These are phyloP conservation scores for Siderastrea radians DNA, from an alignment of 92 coral and sea anemone species.

Conservation along the genomic window DNA sequence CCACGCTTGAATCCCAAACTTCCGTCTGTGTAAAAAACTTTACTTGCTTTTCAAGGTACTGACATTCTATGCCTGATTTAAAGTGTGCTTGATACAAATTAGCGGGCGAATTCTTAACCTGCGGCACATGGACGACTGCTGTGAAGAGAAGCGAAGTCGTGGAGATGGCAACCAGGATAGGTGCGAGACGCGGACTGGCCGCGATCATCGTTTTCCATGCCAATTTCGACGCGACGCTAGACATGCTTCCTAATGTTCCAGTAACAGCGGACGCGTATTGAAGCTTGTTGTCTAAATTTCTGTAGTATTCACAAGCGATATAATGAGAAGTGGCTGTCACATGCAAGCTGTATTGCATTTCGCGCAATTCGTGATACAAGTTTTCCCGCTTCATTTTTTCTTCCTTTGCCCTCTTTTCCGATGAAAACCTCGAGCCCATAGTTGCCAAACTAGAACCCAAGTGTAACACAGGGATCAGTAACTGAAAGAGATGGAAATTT, in stretches of 20 bases:
- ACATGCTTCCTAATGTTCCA: slow-evolving; percentile 5
- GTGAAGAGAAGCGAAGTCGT: slow-evolving; percentile 37
- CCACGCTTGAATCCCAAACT: slow-evolving; percentile 32
- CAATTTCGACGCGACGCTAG: slow-evolving; percentile 23
- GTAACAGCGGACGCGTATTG: slow-evolving; percentile 26
- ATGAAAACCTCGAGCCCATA: slow-evolving; percentile 15
- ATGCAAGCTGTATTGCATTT: slow-evolving; percentile 21
- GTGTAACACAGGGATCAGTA: too few relatives aligned
- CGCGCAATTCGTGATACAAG: slow-evolving; percentile 6
- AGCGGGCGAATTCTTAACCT: slow-evolving; percentile 25
- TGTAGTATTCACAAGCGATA: slow-evolving; percentile 27
- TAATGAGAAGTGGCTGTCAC: slow-evolving; percentile 29
- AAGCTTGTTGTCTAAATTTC: slow-evolving; percentile 18
- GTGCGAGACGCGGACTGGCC: slow-evolving; percentile 37
- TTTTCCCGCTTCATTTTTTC: slow-evolving; percentile 38
- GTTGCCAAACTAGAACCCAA: too few relatives aligned
- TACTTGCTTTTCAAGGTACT: slow-evolving; percentile 32
- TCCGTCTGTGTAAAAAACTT: slow-evolving; percentile 31
- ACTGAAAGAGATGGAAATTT: too few relatives aligned
- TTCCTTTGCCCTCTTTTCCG: slow-evolving; percentile 4
- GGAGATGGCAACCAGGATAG: slow-evolving; percentile 36
- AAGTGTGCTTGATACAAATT: slow-evolving; percentile 29
- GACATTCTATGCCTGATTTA: slow-evolving; percentile 42
- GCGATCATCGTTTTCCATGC: slow-evolving; percentile 27
- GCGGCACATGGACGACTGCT: slow-evolving; percentile 32